Percentiles rank a stretch among this genome's conserved stretches.
Conservation (phyloP, 2,888 invertebrate species). For the Synergus japonicus region DNA sequence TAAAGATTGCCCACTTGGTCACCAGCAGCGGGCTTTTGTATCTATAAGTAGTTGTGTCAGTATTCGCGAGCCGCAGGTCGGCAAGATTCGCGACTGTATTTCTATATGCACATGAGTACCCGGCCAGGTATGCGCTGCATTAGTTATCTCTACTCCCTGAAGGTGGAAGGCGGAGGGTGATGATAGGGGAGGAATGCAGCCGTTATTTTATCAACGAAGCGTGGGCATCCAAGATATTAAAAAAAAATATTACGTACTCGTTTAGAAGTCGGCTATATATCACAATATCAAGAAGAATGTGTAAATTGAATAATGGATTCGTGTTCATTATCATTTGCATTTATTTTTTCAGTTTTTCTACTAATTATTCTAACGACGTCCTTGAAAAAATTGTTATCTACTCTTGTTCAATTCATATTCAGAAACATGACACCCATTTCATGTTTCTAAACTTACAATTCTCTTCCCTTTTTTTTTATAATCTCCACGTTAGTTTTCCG, state of each 20-base stretch:
- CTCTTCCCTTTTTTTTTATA: not conserved
- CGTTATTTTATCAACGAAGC: conserved; percentile 71
- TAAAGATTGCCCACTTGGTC: conserved; percentile 62
- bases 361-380: not conserved
- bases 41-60: conserved; percentile 49
- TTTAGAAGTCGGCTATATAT: not conserved
- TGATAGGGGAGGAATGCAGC: conserved; percentile 71
- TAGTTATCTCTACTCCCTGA: conserved; percentile 64
- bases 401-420: conserved; percentile 7
- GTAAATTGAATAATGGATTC: not conserved
- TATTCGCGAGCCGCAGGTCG: conserved; percentile 27
- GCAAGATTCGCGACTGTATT: conserved; percentile 47
- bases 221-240: conserved; percentile 64
- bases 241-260: not conserved
- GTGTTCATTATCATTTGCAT: not conserved
- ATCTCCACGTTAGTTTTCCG: not conserved
- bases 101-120: conserved; percentile 51
- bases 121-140: conserved; percentile 61
- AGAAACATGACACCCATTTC: conserved; percentile 24
- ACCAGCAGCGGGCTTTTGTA: conserved; percentile 41
- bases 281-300: not conserved
- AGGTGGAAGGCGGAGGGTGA: conserved; percentile 59
- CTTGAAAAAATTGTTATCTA: conserved; percentile 1
- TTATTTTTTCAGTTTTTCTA: not conserved
- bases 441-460: not conserved